These are phyloP conservation scores for Gavia stellata DNA, from an alignment of 2,113 vertebrate genomes.

Conservation along the genomic window DNA sequence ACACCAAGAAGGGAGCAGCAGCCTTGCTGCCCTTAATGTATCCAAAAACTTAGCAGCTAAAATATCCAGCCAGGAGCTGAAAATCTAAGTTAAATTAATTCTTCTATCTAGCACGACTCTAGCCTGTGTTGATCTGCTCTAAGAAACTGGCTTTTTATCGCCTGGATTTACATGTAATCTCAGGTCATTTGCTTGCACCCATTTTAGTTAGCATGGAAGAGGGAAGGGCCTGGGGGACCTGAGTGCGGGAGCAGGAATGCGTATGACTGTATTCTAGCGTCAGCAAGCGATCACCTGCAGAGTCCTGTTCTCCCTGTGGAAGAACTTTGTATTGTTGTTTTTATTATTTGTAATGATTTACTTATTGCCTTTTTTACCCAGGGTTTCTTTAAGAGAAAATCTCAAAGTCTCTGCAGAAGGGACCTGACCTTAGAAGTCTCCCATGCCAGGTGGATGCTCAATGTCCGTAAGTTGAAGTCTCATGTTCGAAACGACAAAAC, in stretches of 20 bases:
- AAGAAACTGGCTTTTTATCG: not conserved
- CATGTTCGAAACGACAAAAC: not conserved
- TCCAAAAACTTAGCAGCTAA: not conserved
- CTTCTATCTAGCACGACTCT: not conserved
- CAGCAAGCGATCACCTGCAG: not conserved
- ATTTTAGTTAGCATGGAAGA: not conserved
- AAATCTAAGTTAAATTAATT: not conserved
- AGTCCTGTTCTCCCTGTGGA: not conserved
- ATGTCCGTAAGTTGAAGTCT: not conserved
- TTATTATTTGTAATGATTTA: not conserved
- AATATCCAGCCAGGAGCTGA: not conserved
- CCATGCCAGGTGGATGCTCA: not conserved
- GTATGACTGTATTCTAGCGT: not conserved
- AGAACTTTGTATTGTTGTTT: not conserved
- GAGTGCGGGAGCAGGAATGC: fast-evolving
- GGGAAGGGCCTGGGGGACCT: fast-evolving
- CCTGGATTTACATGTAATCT: not conserved
- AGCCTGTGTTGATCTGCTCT: not conserved
- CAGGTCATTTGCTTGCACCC: fast-evolving
- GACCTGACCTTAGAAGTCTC: not conserved
- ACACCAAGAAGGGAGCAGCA: not conserved
- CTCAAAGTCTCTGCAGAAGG: not conserved
- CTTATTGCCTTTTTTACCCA: not conserved
- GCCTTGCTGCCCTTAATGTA: not conserved
- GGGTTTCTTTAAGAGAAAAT: not conserved